Percentiles rank a stretch among this genome's conserved stretches.
Conservation (phyloP, 2,797 vertebrate genomes). For the Basileuterus tristriatus region DNA sequence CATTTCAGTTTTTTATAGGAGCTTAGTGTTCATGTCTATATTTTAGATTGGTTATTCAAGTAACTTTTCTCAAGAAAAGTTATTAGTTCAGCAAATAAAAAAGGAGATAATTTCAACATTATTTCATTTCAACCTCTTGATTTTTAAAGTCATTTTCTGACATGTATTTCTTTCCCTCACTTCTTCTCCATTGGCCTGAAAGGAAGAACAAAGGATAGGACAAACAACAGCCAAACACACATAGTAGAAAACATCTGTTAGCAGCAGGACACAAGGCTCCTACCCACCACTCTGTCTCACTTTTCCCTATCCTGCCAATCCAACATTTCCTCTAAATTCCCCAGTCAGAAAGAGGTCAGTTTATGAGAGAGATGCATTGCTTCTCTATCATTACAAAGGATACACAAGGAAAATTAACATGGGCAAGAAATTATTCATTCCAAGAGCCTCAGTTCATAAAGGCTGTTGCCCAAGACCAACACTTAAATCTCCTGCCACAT, state of each 20-base stretch:
- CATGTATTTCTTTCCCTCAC: not conserved
- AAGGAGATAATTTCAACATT: not conserved
- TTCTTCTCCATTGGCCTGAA: not conserved
- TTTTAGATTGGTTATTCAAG: not conserved
- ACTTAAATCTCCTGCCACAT: not conserved
- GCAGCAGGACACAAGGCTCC: not conserved
- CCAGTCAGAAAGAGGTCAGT: not conserved
- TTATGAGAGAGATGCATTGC: not conserved
- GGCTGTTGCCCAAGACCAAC: not conserved
- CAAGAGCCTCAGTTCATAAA: not conserved
- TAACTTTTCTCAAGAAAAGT: not conserved
- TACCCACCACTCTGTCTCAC: not conserved
- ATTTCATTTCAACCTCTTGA: not conserved
- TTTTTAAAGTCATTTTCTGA: not conserved
- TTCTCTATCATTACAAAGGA: no score
- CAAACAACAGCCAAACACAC: not conserved
- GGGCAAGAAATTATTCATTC: not conserved
- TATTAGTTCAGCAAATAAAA: not conserved
- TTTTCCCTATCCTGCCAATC: not conserved
- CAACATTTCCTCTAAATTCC: not conserved
- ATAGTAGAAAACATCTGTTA: not conserved
- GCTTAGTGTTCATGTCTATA: not conserved
- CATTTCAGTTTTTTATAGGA: not conserved
- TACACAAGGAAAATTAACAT: not conserved
- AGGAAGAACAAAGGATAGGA: not conserved